Percentiles rank a stretch among this genome's conserved stretches.
These are phyloP conservation scores for Euthynnus affinis DNA, from an alignment of 2,797 vertebrate genomes.

Conservation along the genomic window DNA sequence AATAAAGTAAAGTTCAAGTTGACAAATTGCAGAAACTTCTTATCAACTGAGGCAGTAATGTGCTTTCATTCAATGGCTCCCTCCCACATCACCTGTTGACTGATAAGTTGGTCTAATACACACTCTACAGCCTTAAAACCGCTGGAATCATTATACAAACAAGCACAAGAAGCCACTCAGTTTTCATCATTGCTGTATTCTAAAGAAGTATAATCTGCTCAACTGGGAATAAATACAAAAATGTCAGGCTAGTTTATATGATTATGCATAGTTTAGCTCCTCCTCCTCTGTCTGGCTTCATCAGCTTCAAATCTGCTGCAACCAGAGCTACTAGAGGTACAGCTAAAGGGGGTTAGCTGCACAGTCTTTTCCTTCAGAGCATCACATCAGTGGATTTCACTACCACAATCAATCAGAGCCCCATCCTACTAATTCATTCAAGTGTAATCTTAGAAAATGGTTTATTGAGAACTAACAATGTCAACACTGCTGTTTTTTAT, in stretches of 20 bases:
- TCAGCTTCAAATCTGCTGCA: conserved; percentile 10
- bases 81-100: too few relatives aligned
- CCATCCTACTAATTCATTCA: neutral
- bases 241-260: conserved; percentile 14
- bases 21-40: too few relatives aligned
- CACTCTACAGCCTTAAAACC: too few relatives aligned
- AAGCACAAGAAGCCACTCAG: too few relatives aligned
- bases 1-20: too few relatives aligned
- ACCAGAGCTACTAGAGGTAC: conserved; percentile 9
- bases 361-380: conserved; percentile 4
- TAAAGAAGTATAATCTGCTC: neutral
- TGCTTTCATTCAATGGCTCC: too few relatives aligned
- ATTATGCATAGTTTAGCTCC: conserved; percentile 12
- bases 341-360: neutral
- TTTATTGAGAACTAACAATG: neutral
- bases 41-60: too few relatives aligned
- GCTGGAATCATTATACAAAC: too few relatives aligned
- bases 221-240: neutral
- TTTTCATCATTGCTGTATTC: too few relatives aligned
- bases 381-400: conserved; percentile 8
- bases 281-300: conserved; percentile 23
- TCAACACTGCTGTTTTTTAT: conserved; percentile 11
- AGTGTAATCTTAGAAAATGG: neutral
- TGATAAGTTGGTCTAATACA: too few relatives aligned
- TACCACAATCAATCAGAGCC: neutral